These are phyloP conservation scores for Gavia stellata DNA, from an alignment of 2,113 vertebrate genomes.

Conservation along the genomic window DNA sequence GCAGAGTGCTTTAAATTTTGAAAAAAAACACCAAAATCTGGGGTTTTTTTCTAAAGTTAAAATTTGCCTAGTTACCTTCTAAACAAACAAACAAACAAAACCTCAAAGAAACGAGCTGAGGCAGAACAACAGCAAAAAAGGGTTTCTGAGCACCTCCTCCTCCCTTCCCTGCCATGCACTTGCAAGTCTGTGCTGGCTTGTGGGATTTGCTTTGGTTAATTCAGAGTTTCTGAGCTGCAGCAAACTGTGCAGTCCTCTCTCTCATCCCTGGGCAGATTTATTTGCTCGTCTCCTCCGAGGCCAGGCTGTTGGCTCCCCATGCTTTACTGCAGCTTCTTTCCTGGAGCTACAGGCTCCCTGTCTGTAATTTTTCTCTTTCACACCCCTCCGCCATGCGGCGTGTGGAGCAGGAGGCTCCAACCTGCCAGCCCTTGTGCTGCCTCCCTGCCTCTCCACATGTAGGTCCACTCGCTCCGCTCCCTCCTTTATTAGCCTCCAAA, in stretches of 20 bases:
- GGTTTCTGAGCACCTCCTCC: neutral
- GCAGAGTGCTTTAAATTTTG: neutral
- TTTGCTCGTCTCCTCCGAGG: neutral
- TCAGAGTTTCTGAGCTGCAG: neutral
- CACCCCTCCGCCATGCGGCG: fast-evolving
- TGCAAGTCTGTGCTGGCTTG: neutral
- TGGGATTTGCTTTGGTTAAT: neutral
- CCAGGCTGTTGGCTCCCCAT: neutral
- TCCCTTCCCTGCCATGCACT: neutral
- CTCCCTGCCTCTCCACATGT: no score
- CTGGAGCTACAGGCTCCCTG: neutral
- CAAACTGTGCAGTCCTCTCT: neutral
- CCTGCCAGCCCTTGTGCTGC: neutral
- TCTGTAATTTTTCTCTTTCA: neutral
- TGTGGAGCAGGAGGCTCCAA: neutral
- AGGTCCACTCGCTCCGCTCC: neutral
- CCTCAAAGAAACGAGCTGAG: neutral
- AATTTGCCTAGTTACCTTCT: neutral
- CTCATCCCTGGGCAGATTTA: neutral
- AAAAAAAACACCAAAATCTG: neutral
- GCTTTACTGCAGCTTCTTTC: neutral
- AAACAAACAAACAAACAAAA: neutral
- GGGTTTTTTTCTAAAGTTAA: neutral
- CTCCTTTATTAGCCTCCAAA: neutral
- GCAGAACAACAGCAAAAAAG: neutral